Evolutionary conservation across 2,113 vertebrate species (phyloP).

Genomic region (Rhegmatorhina hoffmannsi): DNA sequence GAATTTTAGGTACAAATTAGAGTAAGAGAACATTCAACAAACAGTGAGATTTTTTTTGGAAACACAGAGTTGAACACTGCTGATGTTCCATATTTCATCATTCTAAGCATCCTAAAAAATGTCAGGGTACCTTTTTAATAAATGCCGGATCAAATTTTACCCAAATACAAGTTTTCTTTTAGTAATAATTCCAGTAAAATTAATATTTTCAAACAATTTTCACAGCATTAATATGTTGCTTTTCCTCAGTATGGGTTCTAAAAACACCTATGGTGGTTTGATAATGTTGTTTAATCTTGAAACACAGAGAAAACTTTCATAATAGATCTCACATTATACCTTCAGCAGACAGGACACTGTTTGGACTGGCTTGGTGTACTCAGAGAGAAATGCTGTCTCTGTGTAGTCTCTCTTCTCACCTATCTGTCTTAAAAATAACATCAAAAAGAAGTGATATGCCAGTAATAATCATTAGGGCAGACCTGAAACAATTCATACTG

Average conservation of each 20-base stretch:
- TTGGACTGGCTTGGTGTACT: neutral
- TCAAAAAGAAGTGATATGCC: slow-evolving; percentile 26
- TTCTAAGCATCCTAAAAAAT: neutral
- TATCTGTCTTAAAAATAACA: slow-evolving; percentile 43
- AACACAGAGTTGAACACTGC: neutral
- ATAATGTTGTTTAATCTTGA: neutral
- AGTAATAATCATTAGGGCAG: slow-evolving; percentile 36
- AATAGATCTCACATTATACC: neutral
- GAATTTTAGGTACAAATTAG: neutral
- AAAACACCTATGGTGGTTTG: neutral
- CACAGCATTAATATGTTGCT: neutral
- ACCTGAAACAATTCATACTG: neutral
- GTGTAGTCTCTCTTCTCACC: neutral
- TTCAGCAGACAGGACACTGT: neutral
- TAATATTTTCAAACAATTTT: neutral
- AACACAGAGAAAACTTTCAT: neutral
- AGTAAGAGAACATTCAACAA: neutral
- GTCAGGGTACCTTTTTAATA: neutral
- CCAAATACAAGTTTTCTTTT: neutral
- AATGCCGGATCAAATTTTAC: neutral
- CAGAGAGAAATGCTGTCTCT: neutral
- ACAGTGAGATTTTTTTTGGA: neutral
- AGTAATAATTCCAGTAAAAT: neutral
- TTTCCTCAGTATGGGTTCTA: neutral
- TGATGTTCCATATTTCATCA: neutral